A percentile compares a stretch with the other conserved stretches of the same genome.
These are phyloP conservation scores for Acropternis orthonyx DNA, from an alignment of 2,797 vertebrate species.

Conservation along the genomic window DNA sequence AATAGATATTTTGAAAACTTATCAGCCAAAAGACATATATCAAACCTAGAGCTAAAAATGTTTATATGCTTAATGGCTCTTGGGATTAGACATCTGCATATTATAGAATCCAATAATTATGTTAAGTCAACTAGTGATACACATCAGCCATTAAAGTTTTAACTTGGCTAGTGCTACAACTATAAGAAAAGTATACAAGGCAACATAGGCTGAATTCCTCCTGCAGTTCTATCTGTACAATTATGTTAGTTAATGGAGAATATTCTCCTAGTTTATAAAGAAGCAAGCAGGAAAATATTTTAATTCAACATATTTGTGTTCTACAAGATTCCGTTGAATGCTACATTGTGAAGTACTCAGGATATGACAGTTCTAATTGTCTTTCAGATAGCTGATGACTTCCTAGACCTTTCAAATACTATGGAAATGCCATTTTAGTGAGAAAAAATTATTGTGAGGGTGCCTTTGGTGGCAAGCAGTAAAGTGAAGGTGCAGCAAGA, in stretches of 20 bases:
- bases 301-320: neutral
- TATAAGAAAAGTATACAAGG: neutral
- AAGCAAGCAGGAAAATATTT: neutral
- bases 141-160: neutral
- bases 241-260: neutral
- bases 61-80: neutral
- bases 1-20: conserved; percentile 25
- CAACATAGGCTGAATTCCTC: neutral
- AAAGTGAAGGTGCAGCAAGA: neutral
- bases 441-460: neutral
- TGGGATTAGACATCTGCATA: neutral
- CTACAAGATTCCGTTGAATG: neutral
- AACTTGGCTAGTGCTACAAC: neutral
- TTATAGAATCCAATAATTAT: neutral
- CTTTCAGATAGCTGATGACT: neutral
- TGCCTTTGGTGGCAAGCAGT: neutral
- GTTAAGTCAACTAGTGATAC: neutral
- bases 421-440: neutral
- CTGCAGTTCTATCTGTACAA: neutral
- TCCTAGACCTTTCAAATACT: neutral
- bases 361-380: neutral
- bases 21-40: neutral
- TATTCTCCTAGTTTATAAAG: neutral
- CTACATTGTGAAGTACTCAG: neutral
- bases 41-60: conserved; percentile 8